Percentiles rank a stretch among this genome's conserved stretches.
These are phyloP conservation scores for Cosmorhoe ocellata DNA, from an alignment of 2,888 invertebrate species.

Conservation along the genomic window DNA sequence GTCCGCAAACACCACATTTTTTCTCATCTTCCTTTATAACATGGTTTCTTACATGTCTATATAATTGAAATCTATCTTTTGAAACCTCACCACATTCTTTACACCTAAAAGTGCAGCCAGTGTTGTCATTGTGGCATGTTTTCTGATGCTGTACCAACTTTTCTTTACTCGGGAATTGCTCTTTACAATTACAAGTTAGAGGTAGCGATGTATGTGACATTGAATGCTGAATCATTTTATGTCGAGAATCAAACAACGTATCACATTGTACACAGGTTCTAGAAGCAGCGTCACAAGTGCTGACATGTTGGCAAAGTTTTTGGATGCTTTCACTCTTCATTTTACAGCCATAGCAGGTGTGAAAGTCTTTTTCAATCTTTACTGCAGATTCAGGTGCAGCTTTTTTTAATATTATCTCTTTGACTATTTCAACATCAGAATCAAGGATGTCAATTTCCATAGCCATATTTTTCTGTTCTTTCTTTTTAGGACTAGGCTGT, in stretches of 20 bases:
- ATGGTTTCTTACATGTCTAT: constrained; percentile 67
- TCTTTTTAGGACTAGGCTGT: constrained; percentile 62
- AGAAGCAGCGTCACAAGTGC: constrained; percentile 61
- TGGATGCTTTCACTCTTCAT: constrained; percentile 55
- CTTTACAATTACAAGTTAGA: constrained; percentile 60
- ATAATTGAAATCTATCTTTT: constrained; percentile 61
- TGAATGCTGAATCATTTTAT: constrained; percentile 66
- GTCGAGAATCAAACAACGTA: constrained; percentile 64
- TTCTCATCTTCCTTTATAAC: constrained; percentile 55
- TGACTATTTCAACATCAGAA: constrained; percentile 65
- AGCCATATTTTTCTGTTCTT: constrained; percentile 49
- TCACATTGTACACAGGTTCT: constrained; percentile 68
- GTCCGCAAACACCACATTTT: constrained; percentile 68
- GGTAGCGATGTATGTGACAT: constrained; percentile 45
- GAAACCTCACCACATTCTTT: constrained; percentile 67
- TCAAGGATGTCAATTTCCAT: constrained; percentile 72
- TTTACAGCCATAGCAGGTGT: constrained; percentile 69
- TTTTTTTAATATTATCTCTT: constrained; percentile 63
- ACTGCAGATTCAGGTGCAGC: constrained; percentile 49
- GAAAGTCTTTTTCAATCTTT: constrained; percentile 43
- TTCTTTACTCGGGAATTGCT: constrained; percentile 56
- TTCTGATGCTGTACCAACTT: constrained; percentile 57
- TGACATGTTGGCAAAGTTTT: constrained; percentile 65
- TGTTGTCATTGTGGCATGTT: constrained; percentile 53
- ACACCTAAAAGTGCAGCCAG: constrained; percentile 64